Conservation (phyloP, 2,797 vertebrate species). For the Sandelia bainsii region DNA sequence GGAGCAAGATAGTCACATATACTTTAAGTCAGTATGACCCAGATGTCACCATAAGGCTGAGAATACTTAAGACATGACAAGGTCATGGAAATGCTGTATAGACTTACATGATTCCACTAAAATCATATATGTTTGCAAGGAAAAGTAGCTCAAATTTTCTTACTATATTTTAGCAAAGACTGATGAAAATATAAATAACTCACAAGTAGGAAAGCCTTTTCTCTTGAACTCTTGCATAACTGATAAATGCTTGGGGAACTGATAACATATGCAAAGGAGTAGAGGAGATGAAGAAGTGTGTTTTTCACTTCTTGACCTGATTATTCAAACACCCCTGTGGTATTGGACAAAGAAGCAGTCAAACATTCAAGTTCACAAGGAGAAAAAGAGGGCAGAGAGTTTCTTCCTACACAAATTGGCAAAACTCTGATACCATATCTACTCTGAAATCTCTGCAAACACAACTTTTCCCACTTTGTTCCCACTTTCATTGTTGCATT, state of each 20-base stretch:
- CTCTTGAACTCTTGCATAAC: constrained; percentile 50
- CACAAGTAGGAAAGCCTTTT: constrained; percentile 29
- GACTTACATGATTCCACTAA: neutral
- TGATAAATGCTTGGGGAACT: constrained; percentile 44
- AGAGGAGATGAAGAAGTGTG: constrained; percentile 56
- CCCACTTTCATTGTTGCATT: neutral
- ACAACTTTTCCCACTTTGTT: constrained; percentile 11
- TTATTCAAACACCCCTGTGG: constrained; percentile 75
- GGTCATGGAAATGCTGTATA: constrained; percentile 39
- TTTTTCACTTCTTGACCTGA: constrained; percentile 74
- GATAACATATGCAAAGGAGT: constrained; percentile 48
- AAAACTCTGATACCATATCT: constrained; percentile 19
- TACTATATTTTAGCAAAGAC: constrained; percentile 2
- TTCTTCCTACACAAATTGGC: constrained; percentile 53
- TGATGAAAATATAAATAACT: constrained; percentile 43
- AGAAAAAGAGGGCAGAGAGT: constrained; percentile 47
- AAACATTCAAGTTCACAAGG: constrained; percentile 56
- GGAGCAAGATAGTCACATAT: constrained; percentile 30
- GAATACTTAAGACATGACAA: constrained; percentile 39
- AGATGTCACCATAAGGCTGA: constrained; percentile 32
- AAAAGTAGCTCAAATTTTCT: constrained; percentile 13
- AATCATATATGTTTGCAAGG: neutral
- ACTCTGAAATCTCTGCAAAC: constrained; percentile 20
- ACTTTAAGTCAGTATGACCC: constrained; percentile 36
- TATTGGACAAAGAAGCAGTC: constrained; percentile 63